A percentile compares a stretch with the other conserved stretches of the same genome.
phyloP scores from a whole-genome alignment of 2,113 vertebrate species.

The Cyprinus carpio region DNA sequence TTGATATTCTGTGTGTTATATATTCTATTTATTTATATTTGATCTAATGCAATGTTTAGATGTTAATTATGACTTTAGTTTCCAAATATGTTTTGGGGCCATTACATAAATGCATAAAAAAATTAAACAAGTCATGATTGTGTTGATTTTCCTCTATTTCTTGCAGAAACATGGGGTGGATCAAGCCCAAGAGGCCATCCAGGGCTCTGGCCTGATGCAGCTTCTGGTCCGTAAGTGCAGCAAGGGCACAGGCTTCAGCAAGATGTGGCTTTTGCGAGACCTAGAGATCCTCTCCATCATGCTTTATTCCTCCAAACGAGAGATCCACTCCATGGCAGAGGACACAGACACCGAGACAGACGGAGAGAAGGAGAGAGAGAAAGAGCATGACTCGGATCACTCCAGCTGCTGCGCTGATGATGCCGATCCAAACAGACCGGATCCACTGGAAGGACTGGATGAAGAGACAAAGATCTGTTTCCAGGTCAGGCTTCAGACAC shows the following conservation, averaged over 20 bases:
- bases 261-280: conserved; percentile 95
- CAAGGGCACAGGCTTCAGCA: conserved; percentile 97
- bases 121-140: neutral
- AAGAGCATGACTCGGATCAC: conserved; percentile 82
- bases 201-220: conserved; percentile 86
- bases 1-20: neutral
- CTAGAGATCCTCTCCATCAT: conserved; percentile 96
- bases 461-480: conserved; percentile 97
- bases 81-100: neutral
- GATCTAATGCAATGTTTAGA: neutral
- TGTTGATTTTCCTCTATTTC: conserved; percentile 12
- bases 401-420: conserved; percentile 77
- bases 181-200: conserved; percentile 83
- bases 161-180: conserved; percentile 85
- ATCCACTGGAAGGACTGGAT: conserved; percentile 91
- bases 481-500: conserved; percentile 78
- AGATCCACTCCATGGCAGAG: conserved; percentile 83
- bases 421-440: conserved; percentile 78
- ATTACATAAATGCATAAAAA: neutral
- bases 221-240: conserved; percentile 95
- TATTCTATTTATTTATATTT: no score
- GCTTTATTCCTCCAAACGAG: conserved; percentile 95
- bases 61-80: neutral
- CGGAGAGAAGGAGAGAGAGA: conserved; percentile 74
- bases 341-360: conserved; percentile 67